Evolutionary conservation across 2,888 invertebrate genomes (phyloP).

Genomic region (Trisateles emortualis): DNA sequence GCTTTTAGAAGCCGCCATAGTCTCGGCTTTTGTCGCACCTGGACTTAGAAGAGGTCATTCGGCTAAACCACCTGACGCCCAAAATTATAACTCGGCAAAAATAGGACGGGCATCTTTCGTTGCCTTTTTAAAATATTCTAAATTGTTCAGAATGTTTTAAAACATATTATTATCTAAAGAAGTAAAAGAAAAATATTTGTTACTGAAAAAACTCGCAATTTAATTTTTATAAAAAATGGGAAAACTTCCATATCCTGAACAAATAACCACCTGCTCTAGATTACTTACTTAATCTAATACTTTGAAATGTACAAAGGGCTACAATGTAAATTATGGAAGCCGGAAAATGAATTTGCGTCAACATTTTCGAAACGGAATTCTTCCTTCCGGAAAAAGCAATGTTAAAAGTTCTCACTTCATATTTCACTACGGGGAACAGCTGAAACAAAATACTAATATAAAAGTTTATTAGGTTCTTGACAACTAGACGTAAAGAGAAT

Average conservation of each 20-base stretch:
- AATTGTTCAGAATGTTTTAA: no score
- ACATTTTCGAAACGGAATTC: not conserved
- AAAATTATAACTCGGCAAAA: not conserved
- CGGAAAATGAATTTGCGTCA: not conserved
- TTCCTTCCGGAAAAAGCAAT: not conserved
- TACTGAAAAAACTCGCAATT: not conserved
- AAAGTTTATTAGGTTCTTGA: not conserved
- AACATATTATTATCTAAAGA: no score
- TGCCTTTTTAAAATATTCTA: no score
- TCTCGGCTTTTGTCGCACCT: slow-evolving; percentile 34
- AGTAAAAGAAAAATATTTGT: no score
- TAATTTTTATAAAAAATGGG: not conserved
- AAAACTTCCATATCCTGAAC: not conserved
- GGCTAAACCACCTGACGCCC: slow-evolving; percentile 27
- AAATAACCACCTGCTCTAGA: slow-evolving; percentile 1
- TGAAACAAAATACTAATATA: not conserved
- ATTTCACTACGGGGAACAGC: not conserved
- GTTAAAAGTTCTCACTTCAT: not conserved
- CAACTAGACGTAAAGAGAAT: not conserved
- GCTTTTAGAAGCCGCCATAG: slow-evolving; percentile 21
- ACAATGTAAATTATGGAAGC: not conserved
- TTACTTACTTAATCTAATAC: slow-evolving; percentile 2
- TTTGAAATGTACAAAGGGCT: slow-evolving; percentile 5
- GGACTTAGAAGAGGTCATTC: slow-evolving; percentile 34
- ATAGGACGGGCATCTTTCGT: no score